A percentile compares a stretch with the other conserved stretches of the same genome.
These are phyloP conservation scores for Myiopsitta monachus DNA, from an alignment of 2,113 vertebrate species.

Conservation along the genomic window DNA sequence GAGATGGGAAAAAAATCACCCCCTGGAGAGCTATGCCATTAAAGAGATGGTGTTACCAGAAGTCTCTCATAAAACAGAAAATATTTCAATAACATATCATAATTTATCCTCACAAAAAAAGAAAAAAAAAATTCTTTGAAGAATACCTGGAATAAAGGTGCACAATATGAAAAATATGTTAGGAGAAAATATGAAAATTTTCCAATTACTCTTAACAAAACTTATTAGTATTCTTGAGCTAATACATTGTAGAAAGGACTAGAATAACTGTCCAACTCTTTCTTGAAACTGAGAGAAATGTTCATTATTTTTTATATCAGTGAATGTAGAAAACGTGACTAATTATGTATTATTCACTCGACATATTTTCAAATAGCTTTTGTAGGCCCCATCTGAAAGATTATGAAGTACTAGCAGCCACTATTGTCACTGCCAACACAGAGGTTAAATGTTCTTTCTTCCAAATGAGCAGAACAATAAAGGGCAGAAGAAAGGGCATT, in stretches of 20 bases:
- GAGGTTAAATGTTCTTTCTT: conserved; percentile 20
- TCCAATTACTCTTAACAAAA: background rate
- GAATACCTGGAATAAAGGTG: background rate
- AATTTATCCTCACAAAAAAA: background rate
- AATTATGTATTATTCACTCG: conserved; percentile 63
- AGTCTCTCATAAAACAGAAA: background rate
- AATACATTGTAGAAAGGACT: background rate
- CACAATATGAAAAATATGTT: background rate
- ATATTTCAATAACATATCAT: background rate
- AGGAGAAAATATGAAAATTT: background rate
- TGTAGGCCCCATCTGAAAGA: background rate
- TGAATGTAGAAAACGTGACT: conserved; percentile 12
- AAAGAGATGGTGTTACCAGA: background rate
- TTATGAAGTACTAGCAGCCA: background rate
- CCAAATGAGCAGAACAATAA: background rate
- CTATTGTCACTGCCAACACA: background rate
- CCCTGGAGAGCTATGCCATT: background rate
- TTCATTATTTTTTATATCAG: conserved; percentile 10
- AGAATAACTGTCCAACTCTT: background rate
- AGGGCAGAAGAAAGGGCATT: background rate
- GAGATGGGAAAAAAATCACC: background rate
- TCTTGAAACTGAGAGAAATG: background rate
- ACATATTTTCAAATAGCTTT: conserved; percentile 33
- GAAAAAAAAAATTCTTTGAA: background rate
- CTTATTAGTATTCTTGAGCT: background rate